Evolutionary conservation across 2,888 invertebrate species (phyloP).

Genomic region (Plusia festucae): DNA sequence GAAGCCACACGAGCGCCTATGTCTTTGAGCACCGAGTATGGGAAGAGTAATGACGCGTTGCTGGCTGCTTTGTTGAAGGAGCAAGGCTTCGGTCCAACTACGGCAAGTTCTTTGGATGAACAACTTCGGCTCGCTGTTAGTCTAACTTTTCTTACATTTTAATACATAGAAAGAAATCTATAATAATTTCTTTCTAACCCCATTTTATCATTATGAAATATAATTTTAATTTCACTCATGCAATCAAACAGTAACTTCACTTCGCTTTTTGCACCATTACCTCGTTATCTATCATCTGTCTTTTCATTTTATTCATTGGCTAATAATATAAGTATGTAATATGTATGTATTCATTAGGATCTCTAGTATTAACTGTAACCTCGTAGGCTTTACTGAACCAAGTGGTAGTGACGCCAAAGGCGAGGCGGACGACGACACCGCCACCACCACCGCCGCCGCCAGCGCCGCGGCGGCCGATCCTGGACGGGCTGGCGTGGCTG

Average conservation of each 20-base stretch:
- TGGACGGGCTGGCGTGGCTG: constrained; percentile 89
- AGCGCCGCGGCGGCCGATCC: constrained; percentile 84
- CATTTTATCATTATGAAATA: constrained; percentile 40
- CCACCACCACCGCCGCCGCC: constrained; percentile 80
- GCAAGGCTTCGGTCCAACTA: constrained; percentile 92
- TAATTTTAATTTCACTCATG: constrained; percentile 50
- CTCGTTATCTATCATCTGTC: constrained; percentile 52
- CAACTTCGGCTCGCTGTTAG: constrained; percentile 89
- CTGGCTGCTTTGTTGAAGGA: constrained; percentile 92
- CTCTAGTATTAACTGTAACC: constrained; percentile 77
- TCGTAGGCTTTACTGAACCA: constrained; percentile 89
- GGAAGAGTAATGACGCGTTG: constrained; percentile 91
- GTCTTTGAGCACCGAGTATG: constrained; percentile 87
- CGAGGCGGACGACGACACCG: constrained; percentile 79
- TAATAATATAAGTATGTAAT: constrained; percentile 56
- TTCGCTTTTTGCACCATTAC: constrained; percentile 60
- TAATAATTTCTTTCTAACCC: constrained; percentile 26
- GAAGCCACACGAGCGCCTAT: constrained; percentile 82
- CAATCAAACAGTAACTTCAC: constrained; percentile 57
- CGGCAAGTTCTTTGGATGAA: constrained; percentile 90
- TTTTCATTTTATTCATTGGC: constrained; percentile 51
- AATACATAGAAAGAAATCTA: constrained; percentile 34
- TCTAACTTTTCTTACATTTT: constrained; percentile 65
- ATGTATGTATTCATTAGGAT: constrained; percentile 63
- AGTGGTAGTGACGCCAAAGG: constrained; percentile 89